Evolutionary conservation across 2,888 invertebrate species (phyloP).

Genomic region (Ophion costatus): DNA sequence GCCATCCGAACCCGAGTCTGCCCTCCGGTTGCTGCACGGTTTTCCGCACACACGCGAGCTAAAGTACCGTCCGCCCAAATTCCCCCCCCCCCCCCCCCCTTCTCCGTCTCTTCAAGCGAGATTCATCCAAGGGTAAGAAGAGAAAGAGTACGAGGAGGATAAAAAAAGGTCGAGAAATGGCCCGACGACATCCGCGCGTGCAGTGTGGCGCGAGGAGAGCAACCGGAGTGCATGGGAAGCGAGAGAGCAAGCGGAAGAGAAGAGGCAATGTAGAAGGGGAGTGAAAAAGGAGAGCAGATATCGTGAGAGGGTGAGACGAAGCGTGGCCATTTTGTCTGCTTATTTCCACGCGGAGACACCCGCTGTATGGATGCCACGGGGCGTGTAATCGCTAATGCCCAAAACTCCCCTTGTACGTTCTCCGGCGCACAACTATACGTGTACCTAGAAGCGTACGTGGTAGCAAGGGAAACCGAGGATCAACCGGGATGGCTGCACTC

Average conservation of each 20-base stretch:
- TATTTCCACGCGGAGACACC: slow-evolving; percentile 81
- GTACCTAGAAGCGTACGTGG: slow-evolving; percentile 22
- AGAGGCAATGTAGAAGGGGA: slow-evolving; percentile 2
- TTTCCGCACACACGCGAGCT: slow-evolving; percentile 41
- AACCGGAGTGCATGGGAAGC: slow-evolving; percentile 51
- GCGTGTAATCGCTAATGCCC: slow-evolving; percentile 83
- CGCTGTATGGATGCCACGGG: slow-evolving; percentile 80
- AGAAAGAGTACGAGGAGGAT: slow-evolving; percentile 47
- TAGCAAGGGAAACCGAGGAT: slow-evolving; percentile 47
- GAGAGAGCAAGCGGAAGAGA: slow-evolving; percentile 1
- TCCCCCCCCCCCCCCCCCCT: not conserved
- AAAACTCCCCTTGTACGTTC: slow-evolving; percentile 71
- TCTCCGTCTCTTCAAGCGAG: slow-evolving; percentile 32
- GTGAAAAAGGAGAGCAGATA: slow-evolving; percentile 73
- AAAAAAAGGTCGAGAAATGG: slow-evolving; percentile 40
- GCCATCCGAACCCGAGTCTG: not conserved
- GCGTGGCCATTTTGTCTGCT: slow-evolving; percentile 82
- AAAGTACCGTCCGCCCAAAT: slow-evolving; percentile 55
- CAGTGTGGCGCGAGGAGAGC: slow-evolving; percentile 61
- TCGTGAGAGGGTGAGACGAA: slow-evolving; percentile 77
- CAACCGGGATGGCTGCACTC: slow-evolving; percentile 33
- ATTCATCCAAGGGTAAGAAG: slow-evolving; percentile 58
- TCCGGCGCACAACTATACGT: slow-evolving; percentile 10
- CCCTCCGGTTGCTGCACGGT: slow-evolving; percentile 10
- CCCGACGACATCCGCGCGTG: slow-evolving; percentile 61